Evolutionary conservation across 2,113 vertebrate genomes (phyloP).

Genomic region (Empidonax alnorum): DNA sequence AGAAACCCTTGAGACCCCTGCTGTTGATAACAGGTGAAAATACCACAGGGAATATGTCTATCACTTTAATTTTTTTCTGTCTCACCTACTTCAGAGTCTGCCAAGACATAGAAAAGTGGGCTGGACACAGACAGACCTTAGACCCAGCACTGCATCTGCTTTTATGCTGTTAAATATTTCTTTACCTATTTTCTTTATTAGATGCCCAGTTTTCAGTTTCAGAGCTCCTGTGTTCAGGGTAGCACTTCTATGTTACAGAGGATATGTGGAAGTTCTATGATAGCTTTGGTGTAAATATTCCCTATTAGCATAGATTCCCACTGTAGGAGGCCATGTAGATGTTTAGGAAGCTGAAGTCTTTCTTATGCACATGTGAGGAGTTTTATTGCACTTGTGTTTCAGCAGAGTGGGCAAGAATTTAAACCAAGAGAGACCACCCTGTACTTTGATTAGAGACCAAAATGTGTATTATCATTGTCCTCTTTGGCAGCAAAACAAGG

Average conservation of each 20-base stretch:
- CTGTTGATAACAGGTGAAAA: background rate
- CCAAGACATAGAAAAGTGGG: background rate
- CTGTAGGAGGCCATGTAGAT: background rate
- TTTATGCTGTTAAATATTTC: background rate
- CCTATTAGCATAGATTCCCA: background rate
- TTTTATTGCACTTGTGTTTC: background rate
- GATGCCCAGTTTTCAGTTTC: background rate
- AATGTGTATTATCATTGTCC: background rate
- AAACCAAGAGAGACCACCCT: background rate
- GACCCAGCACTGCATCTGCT: background rate
- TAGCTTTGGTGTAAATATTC: fast-evolving
- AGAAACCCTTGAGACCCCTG: background rate
- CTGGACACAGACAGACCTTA: background rate
- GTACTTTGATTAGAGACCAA: background rate
- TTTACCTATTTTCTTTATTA: background rate
- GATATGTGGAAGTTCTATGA: background rate
- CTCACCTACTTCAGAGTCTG: background rate
- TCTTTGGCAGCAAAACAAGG: background rate
- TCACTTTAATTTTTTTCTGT: background rate
- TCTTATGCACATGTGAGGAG: background rate
- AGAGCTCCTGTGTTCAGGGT: background rate
- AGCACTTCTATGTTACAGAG: background rate
- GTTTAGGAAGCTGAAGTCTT: background rate
- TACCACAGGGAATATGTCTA: background rate
- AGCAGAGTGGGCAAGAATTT: background rate